Conservation (phyloP, 2,888 invertebrate genomes). For the Malthinus flaveolus region DNA sequence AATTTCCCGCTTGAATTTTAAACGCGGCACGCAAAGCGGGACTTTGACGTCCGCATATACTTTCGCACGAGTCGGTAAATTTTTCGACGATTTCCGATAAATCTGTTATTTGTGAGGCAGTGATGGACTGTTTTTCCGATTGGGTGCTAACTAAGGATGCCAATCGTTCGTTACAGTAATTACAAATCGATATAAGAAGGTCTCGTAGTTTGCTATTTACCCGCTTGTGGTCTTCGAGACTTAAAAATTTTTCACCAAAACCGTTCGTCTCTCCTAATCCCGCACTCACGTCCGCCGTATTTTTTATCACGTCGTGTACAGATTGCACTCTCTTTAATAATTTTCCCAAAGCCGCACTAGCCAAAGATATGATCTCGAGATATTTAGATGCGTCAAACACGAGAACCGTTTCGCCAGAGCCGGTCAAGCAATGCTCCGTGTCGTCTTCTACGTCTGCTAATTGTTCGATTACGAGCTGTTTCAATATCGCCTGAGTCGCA, state of each 20-base stretch:
- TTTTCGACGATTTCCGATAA: slow-evolving; percentile 76
- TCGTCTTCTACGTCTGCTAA: slow-evolving; percentile 63
- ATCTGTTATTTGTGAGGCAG: slow-evolving; percentile 75
- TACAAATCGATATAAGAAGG: slow-evolving; percentile 80
- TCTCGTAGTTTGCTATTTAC: slow-evolving; percentile 75
- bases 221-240: slow-evolving; percentile 67
- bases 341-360: slow-evolving; percentile 54
- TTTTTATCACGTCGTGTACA: slow-evolving; percentile 75
- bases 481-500: slow-evolving; percentile 84
- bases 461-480: slow-evolving; percentile 84
- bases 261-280: slow-evolving; percentile 53
- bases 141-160: slow-evolving; percentile 84
- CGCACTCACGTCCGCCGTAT: slow-evolving; percentile 70
- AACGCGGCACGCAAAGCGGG: slow-evolving; percentile 80
- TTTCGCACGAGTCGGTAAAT: slow-evolving; percentile 77
- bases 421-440: slow-evolving; percentile 59
- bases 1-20: slow-evolving; percentile 86
- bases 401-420: slow-evolving; percentile 53
- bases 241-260: slow-evolving; percentile 68
- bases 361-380: slow-evolving; percentile 49
- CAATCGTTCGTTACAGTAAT: slow-evolving; percentile 90
- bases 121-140: slow-evolving; percentile 72
- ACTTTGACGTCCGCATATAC: slow-evolving; percentile 73
- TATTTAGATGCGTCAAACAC: slow-evolving; percentile 51
- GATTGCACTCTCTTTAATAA: slow-evolving; percentile 75